phyloP scores from a whole-genome alignment of 2,888 invertebrate species.

The Oxyteleia sp. region DNA sequence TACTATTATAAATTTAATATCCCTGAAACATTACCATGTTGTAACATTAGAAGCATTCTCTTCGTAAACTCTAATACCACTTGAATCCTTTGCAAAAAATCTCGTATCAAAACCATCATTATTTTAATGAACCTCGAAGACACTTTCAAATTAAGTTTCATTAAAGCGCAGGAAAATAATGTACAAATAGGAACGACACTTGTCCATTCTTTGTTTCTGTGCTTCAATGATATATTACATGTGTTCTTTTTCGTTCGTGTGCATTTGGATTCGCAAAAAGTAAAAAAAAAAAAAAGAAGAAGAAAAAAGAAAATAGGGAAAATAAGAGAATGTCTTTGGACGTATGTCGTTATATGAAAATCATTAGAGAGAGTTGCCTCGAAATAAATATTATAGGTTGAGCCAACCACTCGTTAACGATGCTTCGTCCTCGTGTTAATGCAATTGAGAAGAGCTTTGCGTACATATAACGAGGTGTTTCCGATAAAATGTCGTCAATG shows the following conservation, averaged over 20 bases:
- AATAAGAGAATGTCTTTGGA: slow-evolving; percentile 7
- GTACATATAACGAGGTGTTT: slow-evolving; percentile 23
- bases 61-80: too few species aligned
- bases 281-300: neutral
- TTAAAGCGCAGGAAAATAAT: slow-evolving; percentile 1
- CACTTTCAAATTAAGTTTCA: neutral
- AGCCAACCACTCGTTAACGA: slow-evolving; percentile 26
- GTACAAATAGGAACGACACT: neutral
- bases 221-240: neutral
- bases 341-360: slow-evolving; percentile 28
- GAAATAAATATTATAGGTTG: slow-evolving; percentile 27
- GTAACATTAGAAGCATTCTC: too few species aligned
- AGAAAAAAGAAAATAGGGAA: too few species aligned
- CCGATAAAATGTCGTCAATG: slow-evolving; percentile 23
- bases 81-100: neutral
- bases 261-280: slow-evolving; percentile 6
- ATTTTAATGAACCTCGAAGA: neutral
- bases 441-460: slow-evolving; percentile 25
- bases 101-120: neutral
- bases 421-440: slow-evolving; percentile 27
- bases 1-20: too few species aligned
- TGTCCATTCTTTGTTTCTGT: neutral
- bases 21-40: too few species aligned
- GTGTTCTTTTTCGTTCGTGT: neutral
- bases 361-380: slow-evolving; percentile 19